These are phyloP conservation scores for Ischnus inquisitorius DNA, from an alignment of 2,888 invertebrate species.

Conservation along the genomic window DNA sequence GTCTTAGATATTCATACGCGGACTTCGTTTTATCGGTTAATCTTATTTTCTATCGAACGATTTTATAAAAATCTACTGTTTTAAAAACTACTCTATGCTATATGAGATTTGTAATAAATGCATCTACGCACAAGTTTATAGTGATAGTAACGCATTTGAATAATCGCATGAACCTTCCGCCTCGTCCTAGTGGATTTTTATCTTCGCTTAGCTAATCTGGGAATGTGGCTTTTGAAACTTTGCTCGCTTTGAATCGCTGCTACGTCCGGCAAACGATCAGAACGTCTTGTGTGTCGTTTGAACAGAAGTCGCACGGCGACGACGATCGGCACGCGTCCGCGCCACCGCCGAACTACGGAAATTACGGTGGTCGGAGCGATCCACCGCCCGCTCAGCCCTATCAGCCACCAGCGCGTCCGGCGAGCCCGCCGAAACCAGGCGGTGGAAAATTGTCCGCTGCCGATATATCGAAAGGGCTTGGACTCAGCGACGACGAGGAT, in stretches of 20 bases:
- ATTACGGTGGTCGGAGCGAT: constrained; percentile 59
- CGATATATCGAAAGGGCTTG: constrained; percentile 84
- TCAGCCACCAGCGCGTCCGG: constrained; percentile 70
- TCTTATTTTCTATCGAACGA: background rate
- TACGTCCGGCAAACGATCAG: background rate
- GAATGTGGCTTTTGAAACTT: constrained; percentile 23
- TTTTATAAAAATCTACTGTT: constrained; percentile 13
- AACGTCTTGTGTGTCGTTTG: constrained; percentile 25
- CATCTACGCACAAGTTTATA: constrained; percentile 3
- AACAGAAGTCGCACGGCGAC: constrained; percentile 75
- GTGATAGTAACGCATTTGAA: constrained; percentile 10
- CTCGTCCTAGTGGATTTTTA: background rate
- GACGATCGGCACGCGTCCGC: constrained; percentile 67
- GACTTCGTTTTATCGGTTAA: background rate
- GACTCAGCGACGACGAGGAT: constrained; percentile 78
- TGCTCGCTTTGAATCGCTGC: background rate
- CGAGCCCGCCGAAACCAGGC: constrained; percentile 74
- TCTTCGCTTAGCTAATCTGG: constrained; percentile 2
- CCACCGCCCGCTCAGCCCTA: constrained; percentile 60
- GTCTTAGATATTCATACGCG: constrained; percentile 1
- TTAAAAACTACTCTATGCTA: background rate
- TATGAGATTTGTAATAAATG: background rate
- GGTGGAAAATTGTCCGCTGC: constrained; percentile 80
- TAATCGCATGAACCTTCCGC: constrained; percentile 37
- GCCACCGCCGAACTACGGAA: constrained; percentile 70